Evolutionary conservation across 2,797 vertebrate genomes (phyloP).

Genomic region (Coracias cyanogaster): DNA sequence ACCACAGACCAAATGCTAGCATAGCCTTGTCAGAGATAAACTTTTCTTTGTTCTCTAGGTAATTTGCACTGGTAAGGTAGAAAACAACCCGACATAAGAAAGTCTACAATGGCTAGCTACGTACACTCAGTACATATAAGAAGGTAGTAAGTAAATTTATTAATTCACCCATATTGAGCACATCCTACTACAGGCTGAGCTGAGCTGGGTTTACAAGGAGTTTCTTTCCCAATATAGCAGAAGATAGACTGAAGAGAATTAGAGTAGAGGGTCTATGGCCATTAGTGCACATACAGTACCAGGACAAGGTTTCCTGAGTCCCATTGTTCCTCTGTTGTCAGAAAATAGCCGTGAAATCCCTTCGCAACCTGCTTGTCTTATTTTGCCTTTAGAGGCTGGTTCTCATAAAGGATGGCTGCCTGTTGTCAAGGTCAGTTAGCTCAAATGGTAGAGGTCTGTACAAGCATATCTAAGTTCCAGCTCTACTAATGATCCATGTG

Average conservation of each 20-base stretch:
- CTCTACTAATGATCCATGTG: neutral
- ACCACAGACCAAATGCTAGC: neutral
- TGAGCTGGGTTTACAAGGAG: neutral
- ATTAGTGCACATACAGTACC: neutral
- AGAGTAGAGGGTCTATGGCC: neutral
- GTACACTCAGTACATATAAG: neutral
- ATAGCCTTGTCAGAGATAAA: neutral
- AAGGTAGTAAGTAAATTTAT: neutral
- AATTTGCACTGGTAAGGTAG: neutral
- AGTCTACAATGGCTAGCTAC: neutral
- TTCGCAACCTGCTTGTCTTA: neutral
- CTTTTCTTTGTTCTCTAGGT: neutral
- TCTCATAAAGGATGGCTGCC: neutral
- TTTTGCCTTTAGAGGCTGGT: neutral
- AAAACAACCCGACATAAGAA: neutral
- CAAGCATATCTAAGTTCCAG: neutral
- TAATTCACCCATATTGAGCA: neutral
- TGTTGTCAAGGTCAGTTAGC: conserved; percentile 7
- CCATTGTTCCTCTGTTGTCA: neutral
- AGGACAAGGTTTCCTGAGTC: neutral
- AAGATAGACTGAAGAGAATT: neutral
- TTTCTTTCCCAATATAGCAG: neutral
- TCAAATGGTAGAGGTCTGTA: neutral
- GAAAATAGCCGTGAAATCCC: neutral
- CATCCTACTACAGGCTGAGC: neutral